These are phyloP conservation scores for Idris sp. DNA, from an alignment of 1,140 invertebrate species.

Conservation along the genomic window DNA sequence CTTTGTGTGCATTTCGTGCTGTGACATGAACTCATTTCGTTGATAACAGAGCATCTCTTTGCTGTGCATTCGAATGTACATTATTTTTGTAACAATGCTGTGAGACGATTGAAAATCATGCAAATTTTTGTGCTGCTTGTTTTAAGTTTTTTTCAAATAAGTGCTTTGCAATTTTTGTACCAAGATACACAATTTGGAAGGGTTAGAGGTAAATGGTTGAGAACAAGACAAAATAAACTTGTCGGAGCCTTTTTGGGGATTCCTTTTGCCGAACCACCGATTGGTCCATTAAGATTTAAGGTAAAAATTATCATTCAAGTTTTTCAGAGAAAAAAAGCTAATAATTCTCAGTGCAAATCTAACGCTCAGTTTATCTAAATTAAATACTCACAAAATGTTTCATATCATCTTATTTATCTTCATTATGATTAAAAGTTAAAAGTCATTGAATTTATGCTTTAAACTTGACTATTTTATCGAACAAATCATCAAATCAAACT, in stretches of 20 bases:
- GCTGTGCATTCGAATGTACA: too few species aligned
- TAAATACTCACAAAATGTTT: too few species aligned
- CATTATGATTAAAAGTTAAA: too few species aligned
- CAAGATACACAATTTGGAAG: conserved; percentile 65
- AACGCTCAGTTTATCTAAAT: too few species aligned
- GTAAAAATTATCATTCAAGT: conserved; percentile 62
- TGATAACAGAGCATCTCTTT: neutral
- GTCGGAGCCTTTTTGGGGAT: conserved; percentile 69
- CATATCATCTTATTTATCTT: too few species aligned
- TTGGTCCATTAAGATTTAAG: conserved; percentile 68
- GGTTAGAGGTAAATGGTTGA: conserved; percentile 65
- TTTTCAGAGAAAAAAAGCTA: too few species aligned
- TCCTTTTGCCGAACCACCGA: conserved; percentile 70
- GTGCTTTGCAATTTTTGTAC: conserved; percentile 4
- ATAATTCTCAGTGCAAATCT: too few species aligned
- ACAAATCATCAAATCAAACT: too few species aligned
- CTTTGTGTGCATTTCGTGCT: too few species aligned
- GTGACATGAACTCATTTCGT: neutral
- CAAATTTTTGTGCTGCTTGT: conserved; percentile 7
- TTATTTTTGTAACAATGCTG: neutral
- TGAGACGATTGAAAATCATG: conserved; percentile 1
- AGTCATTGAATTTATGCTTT: too few species aligned
- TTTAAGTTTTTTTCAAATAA: neutral
- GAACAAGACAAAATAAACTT: conserved; percentile 24
- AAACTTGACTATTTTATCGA: too few species aligned